Conservation (phyloP, 1,140 invertebrate genomes). For the Drosophila azteca region DNA sequence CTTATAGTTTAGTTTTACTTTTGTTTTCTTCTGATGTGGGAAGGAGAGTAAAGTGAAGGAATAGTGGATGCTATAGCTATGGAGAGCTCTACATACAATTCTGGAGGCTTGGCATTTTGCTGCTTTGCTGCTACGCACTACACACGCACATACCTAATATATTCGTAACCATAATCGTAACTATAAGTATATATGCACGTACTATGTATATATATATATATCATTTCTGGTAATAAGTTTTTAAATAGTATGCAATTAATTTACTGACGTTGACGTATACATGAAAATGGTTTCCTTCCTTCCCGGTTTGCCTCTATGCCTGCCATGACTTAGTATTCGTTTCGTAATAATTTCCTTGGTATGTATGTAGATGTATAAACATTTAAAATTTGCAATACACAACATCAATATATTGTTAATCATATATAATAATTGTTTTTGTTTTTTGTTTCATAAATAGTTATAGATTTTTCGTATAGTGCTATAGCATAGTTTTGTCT, state of each 20-base stretch:
- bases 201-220: conserved; percentile 28
- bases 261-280: conserved; percentile 69
- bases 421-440: conserved; percentile 56
- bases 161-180: conserved; percentile 42
- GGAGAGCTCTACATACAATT: conserved; percentile 49
- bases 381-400: conserved; percentile 81
- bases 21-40: not conserved
- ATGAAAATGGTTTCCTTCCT: conserved; percentile 58
- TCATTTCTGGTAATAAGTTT: conserved; percentile 47
- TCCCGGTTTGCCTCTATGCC: conserved; percentile 27
- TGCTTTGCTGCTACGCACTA: conserved; percentile 49
- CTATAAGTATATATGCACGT: conserved; percentile 45
- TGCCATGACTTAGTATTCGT: conserved; percentile 62
- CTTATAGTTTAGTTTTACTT: too few species aligned
- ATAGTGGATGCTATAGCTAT: conserved; percentile 36
- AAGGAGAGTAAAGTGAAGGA: conserved; percentile 24
- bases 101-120: conserved; percentile 36
- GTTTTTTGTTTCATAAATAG: conserved; percentile 48
- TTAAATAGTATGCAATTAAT: conserved; percentile 68
- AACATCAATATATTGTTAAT: conserved; percentile 82
- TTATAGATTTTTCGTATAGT: conserved; percentile 64
- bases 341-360: conserved; percentile 55
- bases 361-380: conserved; percentile 71
- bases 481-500: conserved; percentile 61
- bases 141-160: conserved; percentile 68